Base-by-base conservation (phyloP, 2,888 invertebrate genomes). In the Blomia tropicalis region DNA sequence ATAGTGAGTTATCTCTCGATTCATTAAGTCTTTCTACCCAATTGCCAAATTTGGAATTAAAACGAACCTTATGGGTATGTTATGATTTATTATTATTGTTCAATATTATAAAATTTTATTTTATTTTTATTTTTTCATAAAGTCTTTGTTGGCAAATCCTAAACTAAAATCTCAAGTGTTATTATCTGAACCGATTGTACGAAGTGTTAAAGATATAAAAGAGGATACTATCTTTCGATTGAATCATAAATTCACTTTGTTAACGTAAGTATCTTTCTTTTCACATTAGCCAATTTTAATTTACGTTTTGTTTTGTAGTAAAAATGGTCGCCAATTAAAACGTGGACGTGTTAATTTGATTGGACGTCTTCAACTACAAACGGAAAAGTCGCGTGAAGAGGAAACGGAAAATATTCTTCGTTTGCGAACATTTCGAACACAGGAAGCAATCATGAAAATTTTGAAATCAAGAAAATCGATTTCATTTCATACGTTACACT, bases 371-470 rank as follows among this genome's bases (percentile, higher is more conserved):
- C 69, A 68, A 58, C 76, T 95, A 66, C 36, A 36, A 36, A 93
- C 93, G 1, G 95, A 95, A 75, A 80, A 90, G 69, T 90, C 89
- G 68, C 89, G 90, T 75, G 84, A 93, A 73, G 93, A 96, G 76
- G 96, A 98, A 75, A 95, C 95, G 76, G 93, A 96, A 76, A 93
- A 93, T 63, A 98, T 98, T 72, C 90, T 96, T 66, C 93, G 93
- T 74, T 79, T 98, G 61, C 81, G 98, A 72, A 93, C 95, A 74
- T 79, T 95, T 68, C 80, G 98, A 70, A 82, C 83, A 51, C 82
- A 82, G 77, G 98, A 98, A 78, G 98, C 96, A 29, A 92, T 98
- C 67, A 95, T 98, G 68, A 98, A 98, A 78, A 95, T 99, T 66
- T 79, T 98, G 76, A 99, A 98, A 77, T 96, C 92, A 89, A 80